Base-by-base conservation (phyloP, 2,113 vertebrate species). In the Burhinus bistriatus region DNA sequence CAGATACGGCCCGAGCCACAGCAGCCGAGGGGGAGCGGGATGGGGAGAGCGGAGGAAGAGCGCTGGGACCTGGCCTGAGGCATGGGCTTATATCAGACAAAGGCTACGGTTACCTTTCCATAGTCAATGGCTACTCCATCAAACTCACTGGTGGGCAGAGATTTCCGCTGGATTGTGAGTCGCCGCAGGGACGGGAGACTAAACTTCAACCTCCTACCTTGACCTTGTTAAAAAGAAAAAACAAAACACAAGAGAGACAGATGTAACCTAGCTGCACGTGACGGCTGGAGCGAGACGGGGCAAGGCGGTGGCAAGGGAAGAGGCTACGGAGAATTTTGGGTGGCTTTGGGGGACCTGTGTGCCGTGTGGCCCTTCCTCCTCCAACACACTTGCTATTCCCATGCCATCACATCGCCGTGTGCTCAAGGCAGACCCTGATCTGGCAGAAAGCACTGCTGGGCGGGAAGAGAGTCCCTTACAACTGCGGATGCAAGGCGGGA, bases 51-150 rank as follows among this genome's bases (percentile, higher is more conserved):
- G 6, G 38, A 95, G 97, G 97, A 87, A 71, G 64, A 96, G 95
- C 15, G 2, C 85, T 52, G 72, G 92, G 87, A 84, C 95, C 96
- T 97, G 93, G 64, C 93, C 94, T 97, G 92, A 95, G 75, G 92
- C 14, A 6, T 52, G 88, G 94, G 91, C 96, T 96, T 32, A 36
- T 15, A 92, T 90, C 92, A 91, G 96, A 96, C 95, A 97, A 97
- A 97, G 96, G 96, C 97, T 97, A 62, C 77, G 32, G 97, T 97
- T 98, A 99, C 99, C 98, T 99, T 98, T 97, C 98, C 95, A 95
- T 98, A 99, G 95, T 99, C 99, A 97, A 99, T 99, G 36, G 99
- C 98, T 91, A 99, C 98, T 49, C 98, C 98, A 97, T 99, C 99
- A 97, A 99, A 99, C 98, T 98, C 98, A 89, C 99, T 99, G 97